Evolutionary conservation across 2,797 vertebrate species (phyloP), one percentile per base, ranked within the genome.

Genomic region (Alosa sapidissima): DNA sequence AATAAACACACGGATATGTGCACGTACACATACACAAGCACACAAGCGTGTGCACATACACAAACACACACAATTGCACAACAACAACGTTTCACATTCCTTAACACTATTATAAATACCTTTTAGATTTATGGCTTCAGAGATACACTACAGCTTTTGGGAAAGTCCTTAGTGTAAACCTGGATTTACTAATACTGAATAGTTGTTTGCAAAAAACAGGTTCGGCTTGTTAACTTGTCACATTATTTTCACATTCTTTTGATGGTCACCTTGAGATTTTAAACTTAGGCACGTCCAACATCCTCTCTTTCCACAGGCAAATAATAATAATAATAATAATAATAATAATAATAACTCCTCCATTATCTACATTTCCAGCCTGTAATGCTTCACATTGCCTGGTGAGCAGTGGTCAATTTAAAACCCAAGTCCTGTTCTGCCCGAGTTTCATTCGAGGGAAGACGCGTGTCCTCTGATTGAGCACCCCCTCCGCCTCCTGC

Each of bases 41-140:
- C 54, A 82, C 82, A 65, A 5, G 81, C 65, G 49, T 19, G 72
- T 24, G 81, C 55, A 86, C 75, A 83, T 19, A 62, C 68, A 85
- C 84, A 88, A 82, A 85, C 47, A 60, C 84, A 82, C 68, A 62
- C 84, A 81, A 84, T 28, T 28, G 86, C 51, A 68, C 85, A 28
- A 65, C 60, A 65, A 28, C 9, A 65, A 72, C 19, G 16, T 4
- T 78, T 47, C 16, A 85, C 41, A 55, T 85, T 65, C 75, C 45
- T 85, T 72, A 82, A 82, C 10, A 78, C 41, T n/a, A 14, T 83
- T 48, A 87, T 85, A 87, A 85, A 87, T 81, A 51, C 48, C 82
- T 84, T 52, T 88, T 86, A 84, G 52, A 85, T 89, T 68, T 84
- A 86, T 89, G 90, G 89, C 86, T 89, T 84, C 87, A 86, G 47